phyloP scores from a whole-genome alignment of 2,797 vertebrate genomes.

The Bradypus variegatus region DNA sequence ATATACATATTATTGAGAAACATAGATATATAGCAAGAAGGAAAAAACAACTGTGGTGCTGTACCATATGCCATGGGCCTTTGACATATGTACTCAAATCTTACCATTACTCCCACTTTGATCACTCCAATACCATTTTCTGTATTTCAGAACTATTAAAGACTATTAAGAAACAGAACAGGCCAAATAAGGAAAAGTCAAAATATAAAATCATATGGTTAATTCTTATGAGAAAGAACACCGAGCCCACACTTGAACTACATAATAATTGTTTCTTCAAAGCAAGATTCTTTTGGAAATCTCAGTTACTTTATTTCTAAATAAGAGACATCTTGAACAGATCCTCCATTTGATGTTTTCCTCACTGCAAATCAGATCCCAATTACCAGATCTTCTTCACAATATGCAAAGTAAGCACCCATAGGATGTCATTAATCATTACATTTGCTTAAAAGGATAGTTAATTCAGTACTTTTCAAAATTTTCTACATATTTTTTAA shows the following conservation, averaged over 20 bases:
- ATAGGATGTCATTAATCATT: not conserved
- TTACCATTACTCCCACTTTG: not conserved
- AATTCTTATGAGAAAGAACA: not conserved
- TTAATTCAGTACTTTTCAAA: not conserved
- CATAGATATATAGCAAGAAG: not conserved
- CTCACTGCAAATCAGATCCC: not conserved
- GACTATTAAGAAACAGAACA: not conserved
- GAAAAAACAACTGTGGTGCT: not conserved
- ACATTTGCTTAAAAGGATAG: not conserved
- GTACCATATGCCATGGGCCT: not conserved
- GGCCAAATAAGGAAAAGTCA: not conserved
- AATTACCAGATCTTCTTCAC: not conserved
- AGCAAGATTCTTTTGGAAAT: not conserved
- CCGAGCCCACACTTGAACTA: not conserved
- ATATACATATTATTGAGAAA: slow-evolving; percentile 13
- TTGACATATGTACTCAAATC: not conserved
- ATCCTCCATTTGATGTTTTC: not conserved
- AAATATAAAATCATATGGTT: not conserved
- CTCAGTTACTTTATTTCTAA: slow-evolving; percentile 14
- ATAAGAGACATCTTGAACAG: not conserved
- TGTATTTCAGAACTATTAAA: slow-evolving; percentile 31
- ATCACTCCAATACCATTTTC: slow-evolving; percentile 13
- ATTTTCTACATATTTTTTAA: not conserved
- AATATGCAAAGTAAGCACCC: not conserved
- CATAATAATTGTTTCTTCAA: not conserved